Conservation (phyloP, 2,113 vertebrate genomes). For the Electrona antarctica region DNA sequence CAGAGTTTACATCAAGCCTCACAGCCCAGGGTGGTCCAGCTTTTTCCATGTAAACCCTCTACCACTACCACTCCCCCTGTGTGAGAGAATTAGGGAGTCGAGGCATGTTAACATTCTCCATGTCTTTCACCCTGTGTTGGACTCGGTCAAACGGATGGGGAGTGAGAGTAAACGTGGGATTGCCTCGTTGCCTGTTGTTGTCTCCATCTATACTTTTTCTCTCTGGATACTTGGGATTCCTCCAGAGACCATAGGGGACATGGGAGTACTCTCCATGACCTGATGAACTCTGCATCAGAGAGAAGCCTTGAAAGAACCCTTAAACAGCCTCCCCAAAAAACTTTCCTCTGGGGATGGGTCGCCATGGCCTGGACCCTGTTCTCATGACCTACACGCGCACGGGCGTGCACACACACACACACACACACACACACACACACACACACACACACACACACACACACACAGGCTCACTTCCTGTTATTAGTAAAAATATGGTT, state of each 20-base stretch:
- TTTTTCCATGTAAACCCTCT: slow-evolving; percentile 34
- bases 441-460: slow-evolving; percentile 10
- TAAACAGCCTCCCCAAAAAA: slow-evolving; percentile 38
- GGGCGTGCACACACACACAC: slow-evolving; percentile 51
- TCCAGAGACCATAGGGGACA: slow-evolving; percentile 48
- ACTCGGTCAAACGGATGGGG: slow-evolving; percentile 58
- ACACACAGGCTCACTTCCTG: slow-evolving; percentile 74
- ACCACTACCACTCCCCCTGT: slow-evolving; percentile 35
- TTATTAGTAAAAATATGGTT: slow-evolving; percentile 56
- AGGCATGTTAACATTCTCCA: slow-evolving; percentile 51
- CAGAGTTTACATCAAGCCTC: slow-evolving; percentile 37
- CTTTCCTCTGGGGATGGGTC: slow-evolving; percentile 48
- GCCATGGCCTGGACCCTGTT: slow-evolving; percentile 56
- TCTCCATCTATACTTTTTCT: slow-evolving; percentile 38
- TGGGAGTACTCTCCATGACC: slow-evolving; percentile 64
- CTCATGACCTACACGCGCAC: slow-evolving; percentile 72
- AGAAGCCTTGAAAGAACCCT: slow-evolving; percentile 39
- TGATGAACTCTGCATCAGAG: slow-evolving; percentile 26
- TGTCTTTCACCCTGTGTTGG: slow-evolving; percentile 30
- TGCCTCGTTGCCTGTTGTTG: slow-evolving; percentile 16
- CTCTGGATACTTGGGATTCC: slow-evolving; percentile 66
- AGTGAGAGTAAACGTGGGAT: slow-evolving; percentile 18
- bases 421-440: slow-evolving; percentile 39
- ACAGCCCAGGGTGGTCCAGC: slow-evolving; percentile 54
- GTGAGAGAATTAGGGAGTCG: slow-evolving; percentile 52